A percentile compares a stretch with the other conserved stretches of the same genome.
These are phyloP conservation scores for Zosterops lateralis DNA, from an alignment of 2,113 vertebrate genomes.

Conservation along the genomic window DNA sequence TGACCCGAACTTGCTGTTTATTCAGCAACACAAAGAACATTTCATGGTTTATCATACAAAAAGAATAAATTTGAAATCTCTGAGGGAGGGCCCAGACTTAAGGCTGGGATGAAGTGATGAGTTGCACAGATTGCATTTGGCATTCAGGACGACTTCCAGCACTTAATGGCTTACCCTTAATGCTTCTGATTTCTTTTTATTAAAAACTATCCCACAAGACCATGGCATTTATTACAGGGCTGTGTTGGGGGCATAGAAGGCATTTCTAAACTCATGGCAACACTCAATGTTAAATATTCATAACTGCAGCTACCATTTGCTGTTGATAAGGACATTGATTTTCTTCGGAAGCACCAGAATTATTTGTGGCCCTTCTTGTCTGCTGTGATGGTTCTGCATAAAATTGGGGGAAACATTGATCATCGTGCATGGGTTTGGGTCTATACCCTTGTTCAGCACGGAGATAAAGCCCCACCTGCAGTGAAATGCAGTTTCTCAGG, in stretches of 20 bases:
- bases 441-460: background rate
- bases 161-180: slow-evolving; percentile 69
- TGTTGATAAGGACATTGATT: slow-evolving; percentile 52
- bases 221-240: slow-evolving; percentile 31
- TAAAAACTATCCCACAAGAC: slow-evolving; percentile 58
- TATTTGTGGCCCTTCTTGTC: background rate
- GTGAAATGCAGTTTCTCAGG: background rate
- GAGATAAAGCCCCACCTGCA: background rate
- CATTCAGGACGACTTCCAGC: slow-evolving; percentile 38
- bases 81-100: slow-evolving; percentile 48
- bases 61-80: slow-evolving; percentile 49
- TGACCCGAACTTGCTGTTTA: background rate
- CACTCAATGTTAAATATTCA: slow-evolving; percentile 65
- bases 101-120: slow-evolving; percentile 51
- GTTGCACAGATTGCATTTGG: background rate
- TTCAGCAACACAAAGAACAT: background rate
- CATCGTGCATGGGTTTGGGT: background rate
- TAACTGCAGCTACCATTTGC: slow-evolving; percentile 57
- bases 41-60: slow-evolving; percentile 43
- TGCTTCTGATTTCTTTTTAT: slow-evolving; percentile 68
- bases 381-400: background rate
- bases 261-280: slow-evolving; percentile 56
- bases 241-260: background rate
- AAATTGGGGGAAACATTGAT: background rate
- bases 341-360: slow-evolving; percentile 19